A percentile compares a stretch with the other conserved stretches of the same genome.
These are phyloP conservation scores for Neuroterus valhalla DNA, from an alignment of 1,140 invertebrate species.

Conservation along the genomic window DNA sequence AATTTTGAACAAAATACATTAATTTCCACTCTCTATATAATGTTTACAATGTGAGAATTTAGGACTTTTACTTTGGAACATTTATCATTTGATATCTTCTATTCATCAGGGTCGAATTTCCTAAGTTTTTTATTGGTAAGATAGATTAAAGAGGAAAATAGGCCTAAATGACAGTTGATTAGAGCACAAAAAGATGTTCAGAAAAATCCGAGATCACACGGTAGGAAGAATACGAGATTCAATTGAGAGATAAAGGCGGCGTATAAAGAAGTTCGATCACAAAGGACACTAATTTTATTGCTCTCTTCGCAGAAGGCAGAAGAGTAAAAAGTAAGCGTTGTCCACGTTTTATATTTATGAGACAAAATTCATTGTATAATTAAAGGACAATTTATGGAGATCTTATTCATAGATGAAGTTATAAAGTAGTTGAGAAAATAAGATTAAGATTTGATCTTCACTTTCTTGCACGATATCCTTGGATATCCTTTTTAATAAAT, in stretches of 20 bases:
- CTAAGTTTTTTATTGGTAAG: too few relatives aligned
- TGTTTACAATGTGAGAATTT: too few relatives aligned
- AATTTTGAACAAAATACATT: too few relatives aligned
- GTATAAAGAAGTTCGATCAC: slow-evolving; percentile 51
- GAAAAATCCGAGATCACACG: slow-evolving; percentile 33
- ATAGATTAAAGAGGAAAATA: background rate
- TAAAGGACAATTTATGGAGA: background rate
- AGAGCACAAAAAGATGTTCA: background rate
- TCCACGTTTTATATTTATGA: background rate
- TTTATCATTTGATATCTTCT: too few relatives aligned
- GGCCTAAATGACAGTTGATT: background rate
- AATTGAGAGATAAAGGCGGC: slow-evolving; percentile 55
- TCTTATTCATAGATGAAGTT: too few relatives aligned
- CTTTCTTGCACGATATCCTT: too few relatives aligned
- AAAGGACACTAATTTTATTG: slow-evolving; percentile 55
- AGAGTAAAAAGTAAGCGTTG: slow-evolving; percentile 44
- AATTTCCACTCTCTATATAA: too few relatives aligned
- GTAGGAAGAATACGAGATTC: slow-evolving; percentile 44
- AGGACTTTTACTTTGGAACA: too few relatives aligned
- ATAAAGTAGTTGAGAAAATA: too few relatives aligned
- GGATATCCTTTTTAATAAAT: too few relatives aligned
- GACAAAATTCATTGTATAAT: background rate
- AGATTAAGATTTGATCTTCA: too few relatives aligned
- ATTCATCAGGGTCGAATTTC: too few relatives aligned
- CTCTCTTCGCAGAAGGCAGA: slow-evolving; percentile 43